Conservation (phyloP, 2,113 vertebrate genomes). For the Saimiri boliviensis region DNA sequence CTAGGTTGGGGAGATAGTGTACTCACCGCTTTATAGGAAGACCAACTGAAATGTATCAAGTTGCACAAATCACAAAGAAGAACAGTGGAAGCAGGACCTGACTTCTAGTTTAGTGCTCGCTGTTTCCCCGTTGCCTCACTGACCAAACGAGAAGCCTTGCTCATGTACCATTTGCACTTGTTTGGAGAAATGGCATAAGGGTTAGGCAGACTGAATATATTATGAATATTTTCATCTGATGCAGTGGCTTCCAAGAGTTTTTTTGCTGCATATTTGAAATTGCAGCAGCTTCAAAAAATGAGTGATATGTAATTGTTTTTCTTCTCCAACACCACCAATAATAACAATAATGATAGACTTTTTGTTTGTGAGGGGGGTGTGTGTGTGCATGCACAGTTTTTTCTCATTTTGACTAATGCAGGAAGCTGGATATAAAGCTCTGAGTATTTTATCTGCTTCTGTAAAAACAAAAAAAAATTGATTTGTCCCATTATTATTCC, state of each 20-base stretch:
- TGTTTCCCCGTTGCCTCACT: too few species aligned
- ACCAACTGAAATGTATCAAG: not conserved
- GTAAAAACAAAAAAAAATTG: slow-evolving; percentile 47
- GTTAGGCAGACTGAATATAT: not conserved
- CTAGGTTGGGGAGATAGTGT: not conserved
- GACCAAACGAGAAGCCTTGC: not conserved
- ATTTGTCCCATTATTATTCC: slow-evolving; percentile 50
- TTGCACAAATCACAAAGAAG: not conserved
- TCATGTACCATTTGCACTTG: not conserved
- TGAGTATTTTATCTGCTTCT: slow-evolving; percentile 14
- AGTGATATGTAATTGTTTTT: not conserved
- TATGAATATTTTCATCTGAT: not conserved
- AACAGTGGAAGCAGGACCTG: not conserved
- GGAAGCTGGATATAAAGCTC: not conserved
- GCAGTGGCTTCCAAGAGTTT: not conserved
- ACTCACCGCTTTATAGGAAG: not conserved
- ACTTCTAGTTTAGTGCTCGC: not conserved
- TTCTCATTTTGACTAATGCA: slow-evolving; percentile 3
- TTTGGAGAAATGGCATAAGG: not conserved
- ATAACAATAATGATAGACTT: not conserved
- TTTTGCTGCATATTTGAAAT: not conserved
- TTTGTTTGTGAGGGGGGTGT: not conserved
- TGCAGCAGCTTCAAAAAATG: not conserved
- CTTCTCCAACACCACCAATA: not conserved
- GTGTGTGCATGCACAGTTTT: not conserved